Conservation (phyloP, 1,140 invertebrate species). For the Pissodes strobi region DNA sequence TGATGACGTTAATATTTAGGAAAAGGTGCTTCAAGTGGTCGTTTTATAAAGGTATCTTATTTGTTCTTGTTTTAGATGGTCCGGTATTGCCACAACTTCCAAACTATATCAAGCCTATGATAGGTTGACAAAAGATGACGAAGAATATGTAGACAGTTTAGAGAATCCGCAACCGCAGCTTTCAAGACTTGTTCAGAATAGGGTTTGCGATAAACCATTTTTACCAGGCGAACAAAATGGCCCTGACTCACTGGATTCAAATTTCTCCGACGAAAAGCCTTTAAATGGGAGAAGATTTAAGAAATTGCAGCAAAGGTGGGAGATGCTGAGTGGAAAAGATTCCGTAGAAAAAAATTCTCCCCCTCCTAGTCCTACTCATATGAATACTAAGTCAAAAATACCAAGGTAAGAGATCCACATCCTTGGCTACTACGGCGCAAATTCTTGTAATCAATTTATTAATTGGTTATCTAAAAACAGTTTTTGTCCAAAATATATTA, state of each 20-base stretch:
- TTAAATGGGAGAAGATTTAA: slow-evolving; percentile 65
- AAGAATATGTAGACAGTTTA: slow-evolving; percentile 75
- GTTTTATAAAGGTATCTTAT: neutral
- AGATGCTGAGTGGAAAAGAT: slow-evolving; percentile 68
- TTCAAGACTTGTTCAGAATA: too few relatives aligned
- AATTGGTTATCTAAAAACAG: neutral
- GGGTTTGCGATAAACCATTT: too few relatives aligned
- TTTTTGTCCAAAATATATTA: too few relatives aligned
- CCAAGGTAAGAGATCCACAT: slow-evolving; percentile 53
- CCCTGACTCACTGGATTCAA: slow-evolving; percentile 52
- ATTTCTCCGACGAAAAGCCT: slow-evolving; percentile 54
- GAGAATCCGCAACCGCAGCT: slow-evolving; percentile 53
- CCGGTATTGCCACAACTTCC: slow-evolving; percentile 69
- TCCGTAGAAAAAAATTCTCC: slow-evolving; percentile 54
- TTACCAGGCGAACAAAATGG: slow-evolving; percentile 1
- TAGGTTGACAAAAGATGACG: slow-evolving; percentile 67
- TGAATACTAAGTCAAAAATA: slow-evolving; percentile 66
- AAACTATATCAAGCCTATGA: slow-evolving; percentile 74
- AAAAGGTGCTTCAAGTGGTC: neutral
- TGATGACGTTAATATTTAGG: too few relatives aligned
- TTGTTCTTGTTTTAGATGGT: slow-evolving; percentile 61
- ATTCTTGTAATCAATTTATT: too few relatives aligned
- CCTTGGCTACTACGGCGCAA: neutral
- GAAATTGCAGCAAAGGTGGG: slow-evolving; percentile 84
- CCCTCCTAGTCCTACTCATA: slow-evolving; percentile 57